Conservation (phyloP, 2,797 vertebrate genomes). For the Apogon hyalosoma region DNA sequence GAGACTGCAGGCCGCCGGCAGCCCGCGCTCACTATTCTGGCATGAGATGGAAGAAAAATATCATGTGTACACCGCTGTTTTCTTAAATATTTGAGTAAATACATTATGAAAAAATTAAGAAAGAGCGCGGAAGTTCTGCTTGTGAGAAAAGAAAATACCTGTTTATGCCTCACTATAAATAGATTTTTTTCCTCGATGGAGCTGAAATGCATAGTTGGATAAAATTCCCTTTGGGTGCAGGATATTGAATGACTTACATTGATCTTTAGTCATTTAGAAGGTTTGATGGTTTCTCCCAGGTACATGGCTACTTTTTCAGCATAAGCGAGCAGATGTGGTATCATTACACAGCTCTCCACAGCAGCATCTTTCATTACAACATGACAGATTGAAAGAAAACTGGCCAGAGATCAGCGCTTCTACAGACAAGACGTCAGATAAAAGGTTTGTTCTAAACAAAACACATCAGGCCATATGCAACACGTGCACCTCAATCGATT, state of each 20-base stretch:
- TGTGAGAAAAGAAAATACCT: conserved; percentile 36
- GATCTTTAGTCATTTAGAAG: conserved; percentile 32
- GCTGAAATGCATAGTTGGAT: conserved; percentile 15
- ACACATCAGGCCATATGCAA: conserved; percentile 33
- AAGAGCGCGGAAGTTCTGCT: conserved; percentile 9
- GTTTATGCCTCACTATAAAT: conserved; percentile 28
- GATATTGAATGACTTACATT: conserved; percentile 35
- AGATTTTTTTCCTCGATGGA: conserved; percentile 27
- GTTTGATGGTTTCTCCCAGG: conserved; percentile 32
- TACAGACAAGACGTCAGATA: conserved; percentile 46
- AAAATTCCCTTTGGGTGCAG: conserved; percentile 25
- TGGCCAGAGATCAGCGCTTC: conserved; percentile 34
- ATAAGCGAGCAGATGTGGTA: conserved; percentile 30
- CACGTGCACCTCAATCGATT: conserved; percentile 58
- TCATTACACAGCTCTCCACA: conserved; percentile 30
- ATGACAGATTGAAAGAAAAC: conserved; percentile 28
- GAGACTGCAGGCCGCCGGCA: conserved; percentile 53
- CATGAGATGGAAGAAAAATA: conserved; percentile 46
- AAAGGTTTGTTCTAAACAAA: conserved; percentile 41
- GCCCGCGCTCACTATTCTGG: conserved; percentile 49
- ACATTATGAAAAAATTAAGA: conserved; percentile 37
- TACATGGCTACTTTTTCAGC: conserved; percentile 18
- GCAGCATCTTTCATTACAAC: conserved; percentile 36
- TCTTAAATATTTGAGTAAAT: conserved; percentile 59
- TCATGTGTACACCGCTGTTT: conserved; percentile 11